A percentile compares a stretch with the other conserved stretches of the same genome.
These are phyloP conservation scores for Thera obeliscata DNA, from an alignment of 2,888 invertebrate genomes.

Conservation along the genomic window DNA sequence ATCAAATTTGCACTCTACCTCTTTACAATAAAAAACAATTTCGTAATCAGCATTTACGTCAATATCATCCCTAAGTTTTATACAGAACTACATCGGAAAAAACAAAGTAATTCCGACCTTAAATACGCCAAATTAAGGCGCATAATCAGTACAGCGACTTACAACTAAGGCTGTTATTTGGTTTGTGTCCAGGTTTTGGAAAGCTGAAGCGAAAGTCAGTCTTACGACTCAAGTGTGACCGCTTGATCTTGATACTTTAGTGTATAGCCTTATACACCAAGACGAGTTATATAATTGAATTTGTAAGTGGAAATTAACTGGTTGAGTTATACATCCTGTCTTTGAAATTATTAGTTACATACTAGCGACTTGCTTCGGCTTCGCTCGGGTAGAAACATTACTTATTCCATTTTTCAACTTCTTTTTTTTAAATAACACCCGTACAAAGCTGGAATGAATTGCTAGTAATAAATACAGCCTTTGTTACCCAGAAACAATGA, in stretches of 20 bases:
- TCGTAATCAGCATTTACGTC: slow-evolving; percentile 41
- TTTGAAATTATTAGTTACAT: neutral
- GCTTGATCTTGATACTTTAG: slow-evolving; percentile 65
- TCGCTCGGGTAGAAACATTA: no score
- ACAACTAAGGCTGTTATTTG: slow-evolving; percentile 55
- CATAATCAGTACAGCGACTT: slow-evolving; percentile 35
- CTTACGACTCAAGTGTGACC: slow-evolving; percentile 62
- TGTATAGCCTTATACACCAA: slow-evolving; percentile 34
- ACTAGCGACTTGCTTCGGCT: no score
- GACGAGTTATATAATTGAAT: slow-evolving; percentile 38
- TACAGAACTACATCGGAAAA: slow-evolving; percentile 19
- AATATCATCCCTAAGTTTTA: slow-evolving; percentile 3
- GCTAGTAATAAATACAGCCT: no score
- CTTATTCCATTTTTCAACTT: no score
- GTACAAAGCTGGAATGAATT: no score
- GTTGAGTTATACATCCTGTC: slow-evolving; percentile 12
- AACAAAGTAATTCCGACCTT: slow-evolving; percentile 30
- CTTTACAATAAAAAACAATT: slow-evolving; percentile 42
- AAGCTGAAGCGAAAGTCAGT: slow-evolving; percentile 80
- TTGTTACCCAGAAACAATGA: no score
- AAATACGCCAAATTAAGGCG: slow-evolving; percentile 30
- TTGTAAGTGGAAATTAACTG: slow-evolving; percentile 21
- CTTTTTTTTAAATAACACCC: no score
- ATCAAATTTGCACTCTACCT: slow-evolving; percentile 31
- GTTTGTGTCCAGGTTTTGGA: slow-evolving; percentile 69